Conservation (phyloP, 2,888 invertebrate genomes). For the Liodrosophila aerea region DNA sequence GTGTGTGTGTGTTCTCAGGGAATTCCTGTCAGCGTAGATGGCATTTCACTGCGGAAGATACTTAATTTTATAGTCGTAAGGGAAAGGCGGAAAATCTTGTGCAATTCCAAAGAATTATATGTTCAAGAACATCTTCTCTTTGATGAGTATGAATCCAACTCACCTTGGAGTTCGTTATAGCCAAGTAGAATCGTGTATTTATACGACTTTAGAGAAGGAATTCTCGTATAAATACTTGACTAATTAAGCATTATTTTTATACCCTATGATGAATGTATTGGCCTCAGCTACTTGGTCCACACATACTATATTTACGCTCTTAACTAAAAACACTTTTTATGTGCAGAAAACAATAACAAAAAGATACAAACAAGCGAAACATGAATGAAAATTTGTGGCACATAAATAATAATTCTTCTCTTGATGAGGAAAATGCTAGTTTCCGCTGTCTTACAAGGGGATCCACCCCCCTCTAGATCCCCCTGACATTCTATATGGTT, state of each 20-base stretch:
- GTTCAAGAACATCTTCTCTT: no score
- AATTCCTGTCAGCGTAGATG: no score
- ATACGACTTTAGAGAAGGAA: background rate
- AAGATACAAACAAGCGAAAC: constrained; percentile 50
- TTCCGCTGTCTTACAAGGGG: constrained; percentile 33
- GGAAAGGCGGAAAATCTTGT: no score
- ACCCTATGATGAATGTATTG: constrained; percentile 35
- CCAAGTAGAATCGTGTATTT: background rate
- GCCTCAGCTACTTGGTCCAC: constrained; percentile 24
- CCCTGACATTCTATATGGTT: background rate
- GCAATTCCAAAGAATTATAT: no score
- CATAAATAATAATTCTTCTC: constrained; percentile 60
- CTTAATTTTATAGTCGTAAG: no score
- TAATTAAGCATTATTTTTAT: constrained; percentile 46
- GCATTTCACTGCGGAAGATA: no score
- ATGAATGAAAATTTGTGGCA: constrained; percentile 65
- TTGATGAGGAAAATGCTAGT: constrained; percentile 2
- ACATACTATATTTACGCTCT: constrained; percentile 6
- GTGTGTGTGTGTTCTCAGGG: no score
- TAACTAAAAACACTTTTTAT: constrained; percentile 46
- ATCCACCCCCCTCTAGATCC: background rate
- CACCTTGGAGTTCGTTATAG: no score
- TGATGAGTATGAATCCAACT: no score
- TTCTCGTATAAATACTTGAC: constrained; percentile 7
- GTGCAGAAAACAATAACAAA: constrained; percentile 15